Conservation (phyloP, 2,888 invertebrate genomes). For the Nyleta sp. region DNA sequence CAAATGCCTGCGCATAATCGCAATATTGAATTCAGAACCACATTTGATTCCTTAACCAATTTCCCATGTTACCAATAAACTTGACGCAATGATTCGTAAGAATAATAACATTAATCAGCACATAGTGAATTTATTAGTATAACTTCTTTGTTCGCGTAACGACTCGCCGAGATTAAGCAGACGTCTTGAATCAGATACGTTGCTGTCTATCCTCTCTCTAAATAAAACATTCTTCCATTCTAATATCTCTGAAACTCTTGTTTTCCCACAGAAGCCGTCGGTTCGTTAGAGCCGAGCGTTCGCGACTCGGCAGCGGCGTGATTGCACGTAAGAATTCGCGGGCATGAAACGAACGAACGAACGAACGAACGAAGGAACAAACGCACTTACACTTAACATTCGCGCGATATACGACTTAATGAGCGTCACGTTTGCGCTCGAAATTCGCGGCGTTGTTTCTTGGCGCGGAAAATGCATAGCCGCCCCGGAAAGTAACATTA, state of each 20-base stretch:
- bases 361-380: conserved; percentile 3
- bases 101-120: too few relatives aligned
- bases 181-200: neutral
- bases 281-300: conserved; percentile 5
- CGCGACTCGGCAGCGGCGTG: conserved; percentile 4
- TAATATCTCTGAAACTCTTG: conserved; percentile 17
- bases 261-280: conserved; percentile 25
- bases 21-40: too few relatives aligned
- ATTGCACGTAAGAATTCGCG: conserved; percentile 30
- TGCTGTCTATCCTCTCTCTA: conserved; percentile 3
- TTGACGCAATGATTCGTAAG: too few relatives aligned
- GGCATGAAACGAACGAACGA: neutral
- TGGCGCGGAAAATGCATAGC: conserved; percentile 43
- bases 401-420: conserved; percentile 66
- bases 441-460: conserved; percentile 59
- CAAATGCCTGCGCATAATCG: too few relatives aligned
- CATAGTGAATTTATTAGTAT: too few relatives aligned
- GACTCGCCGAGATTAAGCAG: neutral
- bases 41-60: neutral
- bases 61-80: neutral
- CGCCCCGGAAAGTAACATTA: conserved; percentile 36
- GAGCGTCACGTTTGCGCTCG: conserved; percentile 59
- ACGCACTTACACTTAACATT: conserved; percentile 42
- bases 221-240: conserved; percentile 20
- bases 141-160: neutral